Evolutionary conservation across 2,888 invertebrate species (phyloP).

Genomic region (Cylindroiulus punctatus): DNA sequence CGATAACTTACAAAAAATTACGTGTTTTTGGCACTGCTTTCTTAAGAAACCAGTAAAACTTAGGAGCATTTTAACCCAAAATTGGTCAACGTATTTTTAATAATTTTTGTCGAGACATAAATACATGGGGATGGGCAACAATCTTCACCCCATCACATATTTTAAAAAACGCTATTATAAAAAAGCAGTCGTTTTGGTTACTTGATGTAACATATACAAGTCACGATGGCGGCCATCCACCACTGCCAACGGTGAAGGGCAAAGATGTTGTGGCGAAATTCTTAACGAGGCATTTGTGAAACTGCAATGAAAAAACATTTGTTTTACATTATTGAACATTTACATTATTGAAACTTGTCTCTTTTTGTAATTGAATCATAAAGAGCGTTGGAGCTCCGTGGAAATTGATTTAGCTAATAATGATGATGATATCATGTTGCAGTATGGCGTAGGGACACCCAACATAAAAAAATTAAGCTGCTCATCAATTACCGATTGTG

Average conservation of each 20-base stretch:
- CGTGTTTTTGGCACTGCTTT: not conserved
- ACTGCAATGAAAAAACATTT: constrained; percentile 6
- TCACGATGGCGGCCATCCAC: not conserved
- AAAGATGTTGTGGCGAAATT: not conserved
- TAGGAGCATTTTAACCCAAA: not conserved
- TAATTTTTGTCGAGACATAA: not conserved
- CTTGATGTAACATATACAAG: not conserved
- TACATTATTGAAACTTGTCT: no score
- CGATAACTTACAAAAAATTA: not conserved
- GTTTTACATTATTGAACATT: no score
- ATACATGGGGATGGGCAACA: not conserved
- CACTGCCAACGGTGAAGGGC: not conserved
- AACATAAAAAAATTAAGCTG: no score
- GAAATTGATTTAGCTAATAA: no score
- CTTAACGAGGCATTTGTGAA: not conserved
- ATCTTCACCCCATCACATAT: not conserved
- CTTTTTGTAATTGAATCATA: no score
- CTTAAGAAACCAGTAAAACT: not conserved
- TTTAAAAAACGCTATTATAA: constrained; percentile 2
- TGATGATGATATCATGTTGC: no score
- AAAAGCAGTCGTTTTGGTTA: not conserved
- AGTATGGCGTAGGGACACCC: no score
- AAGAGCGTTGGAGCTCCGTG: no score
- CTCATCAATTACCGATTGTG: not conserved
- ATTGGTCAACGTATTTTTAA: not conserved